Conservation (phyloP, 2,888 invertebrate genomes). For the Nephrotoma guestfalica region DNA sequence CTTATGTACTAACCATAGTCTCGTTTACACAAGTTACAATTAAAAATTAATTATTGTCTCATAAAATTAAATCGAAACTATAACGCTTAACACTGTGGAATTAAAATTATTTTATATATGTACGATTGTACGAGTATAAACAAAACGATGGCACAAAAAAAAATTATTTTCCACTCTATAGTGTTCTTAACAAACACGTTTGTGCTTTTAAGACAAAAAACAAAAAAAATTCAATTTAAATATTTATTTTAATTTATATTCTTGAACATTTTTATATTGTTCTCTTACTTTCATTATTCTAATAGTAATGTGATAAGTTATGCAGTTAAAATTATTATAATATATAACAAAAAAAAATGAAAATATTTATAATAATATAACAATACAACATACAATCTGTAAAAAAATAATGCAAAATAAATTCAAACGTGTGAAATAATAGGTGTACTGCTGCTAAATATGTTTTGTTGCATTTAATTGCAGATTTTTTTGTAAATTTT, state of each 20-base stretch:
- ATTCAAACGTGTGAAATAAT: neutral
- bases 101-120: too few species aligned
- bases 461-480: neutral
- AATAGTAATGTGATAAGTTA: neutral
- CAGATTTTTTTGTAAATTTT: neutral
- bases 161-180: neutral
- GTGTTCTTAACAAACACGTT: neutral
- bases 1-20: too few species aligned
- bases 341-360: neutral
- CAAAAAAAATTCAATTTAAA: neutral
- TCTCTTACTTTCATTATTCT: neutral
- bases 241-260: neutral
- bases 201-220: neutral
- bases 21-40: too few species aligned
- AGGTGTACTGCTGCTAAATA: neutral
- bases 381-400: neutral
- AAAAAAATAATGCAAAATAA: neutral
- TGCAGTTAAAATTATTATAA: neutral
- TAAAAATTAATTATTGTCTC: too few species aligned
- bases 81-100: too few species aligned
- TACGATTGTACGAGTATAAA: neutral
- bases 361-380: neutral
- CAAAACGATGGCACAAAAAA: neutral
- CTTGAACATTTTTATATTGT: neutral
- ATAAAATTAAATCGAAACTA: too few species aligned